Evolutionary conservation across 2,888 invertebrate genomes (phyloP), one percentile per base, ranked within the genome.

Genomic region (Tuberolachnus salignus): DNA sequence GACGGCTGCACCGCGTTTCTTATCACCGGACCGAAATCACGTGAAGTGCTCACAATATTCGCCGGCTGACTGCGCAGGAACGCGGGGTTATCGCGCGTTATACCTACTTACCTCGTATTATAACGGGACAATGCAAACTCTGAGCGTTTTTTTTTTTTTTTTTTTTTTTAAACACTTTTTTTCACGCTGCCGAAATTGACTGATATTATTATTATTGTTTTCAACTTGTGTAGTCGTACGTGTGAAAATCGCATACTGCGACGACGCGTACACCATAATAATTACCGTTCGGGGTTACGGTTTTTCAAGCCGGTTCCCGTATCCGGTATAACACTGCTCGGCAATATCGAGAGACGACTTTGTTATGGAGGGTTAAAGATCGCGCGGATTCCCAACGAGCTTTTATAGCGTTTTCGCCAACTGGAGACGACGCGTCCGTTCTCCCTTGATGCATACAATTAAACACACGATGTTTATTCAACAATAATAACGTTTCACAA

Each of bases 181-280:
- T 26, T n/a, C 46, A 44, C 46, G 8, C n/a, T 6, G 46, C 19
- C 72, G 14, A 16, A n/a, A 63, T 51, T n/a, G 51, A 23, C 63
- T 19, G 53, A 64, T 63, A 21, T 63, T 53, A 63, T 74, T 74
- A 64, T 74, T 63, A 21, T 63, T 53, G 73, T 74, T 74, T 74
- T 74, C 63, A 53, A 74, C 63, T 74, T 74, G 73, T 74, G 73
- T 63, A 73, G 34, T 63, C 63, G 13, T 63, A 6, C 34, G 34
- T n/a, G 72, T 73, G 42, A 73, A 21, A 73, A 63, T 63, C 63
- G 51, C 51, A 14, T 23, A 26, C 19, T 11, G 10, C 14, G 59
- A 72, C 49, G 49, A 72, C 71, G 46, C 44, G 14, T 34, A 34
- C 6, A 34, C 34, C 3, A 21, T 61, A 11, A 46, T 34, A 16